These are phyloP conservation scores for Pseudochaenichthys georgianus DNA, from an alignment of 2,797 vertebrate species.

Conservation along the genomic window DNA sequence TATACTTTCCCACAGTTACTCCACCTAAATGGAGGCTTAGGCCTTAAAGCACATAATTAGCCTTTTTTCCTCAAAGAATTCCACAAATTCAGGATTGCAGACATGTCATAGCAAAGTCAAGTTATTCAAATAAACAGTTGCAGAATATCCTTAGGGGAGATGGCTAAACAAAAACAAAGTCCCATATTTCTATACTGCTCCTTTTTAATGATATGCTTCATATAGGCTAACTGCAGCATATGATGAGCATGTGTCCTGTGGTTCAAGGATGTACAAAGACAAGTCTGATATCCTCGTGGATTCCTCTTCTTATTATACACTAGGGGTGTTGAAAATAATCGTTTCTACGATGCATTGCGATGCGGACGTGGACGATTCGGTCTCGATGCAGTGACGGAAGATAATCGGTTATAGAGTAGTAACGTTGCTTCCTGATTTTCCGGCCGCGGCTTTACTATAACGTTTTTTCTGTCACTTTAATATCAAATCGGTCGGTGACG, in stretches of 20 bases:
- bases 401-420: no score
- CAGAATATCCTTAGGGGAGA: conserved; percentile 5
- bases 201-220: neutral
- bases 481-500: no score
- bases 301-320: no score
- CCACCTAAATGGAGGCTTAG: conserved; percentile 38
- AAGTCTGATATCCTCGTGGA: neutral
- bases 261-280: conserved; percentile 12
- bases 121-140: conserved; percentile 20
- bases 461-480: no score
- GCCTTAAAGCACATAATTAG: conserved; percentile 58
- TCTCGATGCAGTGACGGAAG: no score
- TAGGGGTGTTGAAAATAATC: no score
- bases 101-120: conserved; percentile 41
- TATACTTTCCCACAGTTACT: conserved; percentile 43
- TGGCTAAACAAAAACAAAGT: neutral
- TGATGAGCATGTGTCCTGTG: conserved; percentile 22
- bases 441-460: no score
- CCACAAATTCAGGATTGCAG: conserved; percentile 32
- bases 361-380: no score
- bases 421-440: no score
- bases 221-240: neutral
- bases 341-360: no score
- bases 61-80: conserved; percentile 38
- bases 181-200: neutral